A percentile compares a stretch with the other conserved stretches of the same genome.
Evolutionary conservation across 2,113 vertebrate genomes (phyloP).

Genomic region (Rutilus rutilus): DNA sequence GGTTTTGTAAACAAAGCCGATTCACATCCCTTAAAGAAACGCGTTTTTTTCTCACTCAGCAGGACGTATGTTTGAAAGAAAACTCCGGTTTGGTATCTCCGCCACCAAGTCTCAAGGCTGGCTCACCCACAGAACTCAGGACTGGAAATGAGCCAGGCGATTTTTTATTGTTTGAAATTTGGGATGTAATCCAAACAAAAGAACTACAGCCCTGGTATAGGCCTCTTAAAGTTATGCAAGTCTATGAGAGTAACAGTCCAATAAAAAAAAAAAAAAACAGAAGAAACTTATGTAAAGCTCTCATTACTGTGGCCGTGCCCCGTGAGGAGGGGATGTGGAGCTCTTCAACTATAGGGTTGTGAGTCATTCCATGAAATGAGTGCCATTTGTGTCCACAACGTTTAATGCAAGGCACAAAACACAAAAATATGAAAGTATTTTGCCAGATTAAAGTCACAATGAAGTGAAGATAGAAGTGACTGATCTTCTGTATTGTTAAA

Average conservation of each 20-base stretch:
- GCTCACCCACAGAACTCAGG: constrained; percentile 48
- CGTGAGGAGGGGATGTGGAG: constrained; percentile 59
- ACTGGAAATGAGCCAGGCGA: constrained; percentile 63
- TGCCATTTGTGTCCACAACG: neutral
- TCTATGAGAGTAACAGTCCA: constrained; percentile 59
- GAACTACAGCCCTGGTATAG: constrained; percentile 63
- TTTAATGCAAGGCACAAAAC: neutral
- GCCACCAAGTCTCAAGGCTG: constrained; percentile 47
- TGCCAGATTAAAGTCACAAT: neutral
- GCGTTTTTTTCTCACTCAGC: constrained; percentile 27
- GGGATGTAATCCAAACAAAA: constrained; percentile 69
- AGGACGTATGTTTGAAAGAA: constrained; percentile 41
- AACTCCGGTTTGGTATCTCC: constrained; percentile 10
- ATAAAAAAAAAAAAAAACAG: constrained; percentile 42
- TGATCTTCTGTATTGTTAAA: no score
- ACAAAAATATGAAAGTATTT: neutral
- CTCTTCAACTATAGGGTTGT: constrained; percentile 54
- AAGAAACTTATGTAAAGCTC: constrained; percentile 59
- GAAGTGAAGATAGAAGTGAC: no score
- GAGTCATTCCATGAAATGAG: neutral
- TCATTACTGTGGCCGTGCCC: constrained; percentile 56
- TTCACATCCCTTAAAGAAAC: constrained; percentile 38
- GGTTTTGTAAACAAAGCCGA: neutral
- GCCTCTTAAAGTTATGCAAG: constrained; percentile 70
- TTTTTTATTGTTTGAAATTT: constrained; percentile 65